Conservation (phyloP, 2,888 invertebrate genomes). For the Stenchaetothrips biformis region DNA sequence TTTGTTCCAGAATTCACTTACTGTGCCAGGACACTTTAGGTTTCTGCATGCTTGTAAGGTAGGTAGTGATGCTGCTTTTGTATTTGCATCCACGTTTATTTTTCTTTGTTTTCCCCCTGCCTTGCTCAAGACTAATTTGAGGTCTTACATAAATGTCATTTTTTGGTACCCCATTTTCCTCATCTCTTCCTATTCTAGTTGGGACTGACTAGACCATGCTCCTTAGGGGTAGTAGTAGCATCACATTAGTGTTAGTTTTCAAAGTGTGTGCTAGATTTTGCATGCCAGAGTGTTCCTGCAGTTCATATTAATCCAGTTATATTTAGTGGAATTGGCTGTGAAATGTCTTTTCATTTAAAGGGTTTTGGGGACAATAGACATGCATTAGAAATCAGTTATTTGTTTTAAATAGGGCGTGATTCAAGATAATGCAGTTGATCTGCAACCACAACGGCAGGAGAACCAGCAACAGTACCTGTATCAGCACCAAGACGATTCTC, state of each 20-base stretch:
- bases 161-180: too few species aligned
- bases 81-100: not conserved
- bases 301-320: too few species aligned
- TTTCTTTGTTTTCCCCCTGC: not conserved
- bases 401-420: not conserved
- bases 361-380: too few species aligned
- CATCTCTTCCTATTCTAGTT: too few species aligned
- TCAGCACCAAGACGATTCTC: not conserved
- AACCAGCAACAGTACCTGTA: not conserved
- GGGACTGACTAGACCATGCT: too few species aligned
- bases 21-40: constrained; percentile 71
- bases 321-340: too few species aligned
- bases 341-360: too few species aligned
- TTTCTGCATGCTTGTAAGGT: constrained; percentile 77
- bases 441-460: not conserved
- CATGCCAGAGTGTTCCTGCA: too few species aligned
- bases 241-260: too few species aligned
- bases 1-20: constrained; percentile 80
- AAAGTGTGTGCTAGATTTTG: too few species aligned
- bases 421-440: constrained; percentile 11
- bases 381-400: not conserved
- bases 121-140: not conserved
- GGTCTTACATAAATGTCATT: too few species aligned
- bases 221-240: too few species aligned
- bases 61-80: constrained; percentile 42